phyloP scores from a whole-genome alignment of 2,113 vertebrate genomes.

The Barnardius zonarius region DNA sequence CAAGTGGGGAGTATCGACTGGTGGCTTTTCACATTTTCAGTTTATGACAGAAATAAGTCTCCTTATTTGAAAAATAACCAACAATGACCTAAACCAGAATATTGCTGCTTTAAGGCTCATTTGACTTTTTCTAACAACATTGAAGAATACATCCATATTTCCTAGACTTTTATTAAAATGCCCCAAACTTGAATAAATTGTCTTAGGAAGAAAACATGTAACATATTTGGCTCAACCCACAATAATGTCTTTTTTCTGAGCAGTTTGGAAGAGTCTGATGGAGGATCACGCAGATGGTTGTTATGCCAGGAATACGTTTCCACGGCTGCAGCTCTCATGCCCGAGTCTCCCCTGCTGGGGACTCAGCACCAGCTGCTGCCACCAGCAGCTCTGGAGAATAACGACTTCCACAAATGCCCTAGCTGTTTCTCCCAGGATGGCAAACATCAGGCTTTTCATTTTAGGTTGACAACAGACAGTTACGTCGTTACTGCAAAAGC shows the following conservation, averaged over 20 bases:
- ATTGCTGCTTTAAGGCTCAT: background rate
- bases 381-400: fast-evolving
- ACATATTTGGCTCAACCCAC: background rate
- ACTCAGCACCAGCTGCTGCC: background rate
- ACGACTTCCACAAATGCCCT: background rate
- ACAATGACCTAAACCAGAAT: background rate
- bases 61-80: background rate
- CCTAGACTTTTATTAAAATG: background rate
- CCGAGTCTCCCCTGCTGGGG: fast-evolving
- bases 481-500: background rate
- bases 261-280: background rate
- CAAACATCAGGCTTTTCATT: background rate
- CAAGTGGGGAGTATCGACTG: background rate
- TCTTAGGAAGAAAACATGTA: background rate
- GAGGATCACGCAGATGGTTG: background rate
- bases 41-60: background rate
- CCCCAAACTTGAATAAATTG: background rate
- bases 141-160: background rate
- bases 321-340: background rate
- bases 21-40: background rate
- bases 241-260: background rate
- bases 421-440: background rate
- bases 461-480: background rate
- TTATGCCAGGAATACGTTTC: background rate
- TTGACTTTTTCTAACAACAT: background rate